Evolutionary conservation across 2,113 vertebrate genomes (phyloP), one percentile per base, ranked within the genome.

Genomic region (Ciconia stormi): DNA sequence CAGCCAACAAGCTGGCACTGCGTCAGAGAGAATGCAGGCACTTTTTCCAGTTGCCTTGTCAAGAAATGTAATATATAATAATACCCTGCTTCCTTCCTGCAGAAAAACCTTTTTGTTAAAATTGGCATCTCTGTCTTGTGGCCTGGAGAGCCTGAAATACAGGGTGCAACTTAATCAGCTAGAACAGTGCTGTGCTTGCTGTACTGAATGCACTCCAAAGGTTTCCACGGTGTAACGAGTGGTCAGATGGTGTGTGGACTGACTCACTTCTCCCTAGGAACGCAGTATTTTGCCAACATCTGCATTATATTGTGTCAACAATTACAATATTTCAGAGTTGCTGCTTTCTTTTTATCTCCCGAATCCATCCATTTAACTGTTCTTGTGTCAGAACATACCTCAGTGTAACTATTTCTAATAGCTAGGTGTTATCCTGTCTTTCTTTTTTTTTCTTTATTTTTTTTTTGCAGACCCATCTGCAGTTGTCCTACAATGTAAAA

Each of bases 141-240:
- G 77, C 78, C 81, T 94, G 89, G 73, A 95, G 70, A 95, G 81
- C 42, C 87, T 94, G 95, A 95, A 97, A 95, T 96, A 90, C 73
- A 86, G 87, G 49, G 87, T 94, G 81, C 83, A 82, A 96, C 87
- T 95, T 97, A 97, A 97, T 97, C 96, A 95, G 89, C 89, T 95
- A 77, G 81, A 96, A 96, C 94, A 95, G 89, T 96, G 95, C 93
- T 93, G 91, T 85, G 77, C 73, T 97, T 94, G 91, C 89, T 90
- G 53, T 94, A 79, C 74, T 85, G 93, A 91, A 62, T 34, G 73
- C 85, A 55, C 78, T 93, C 83, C 62, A 87, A 95, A 96, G 84
- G 91, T 80, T 91, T 96, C 87, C 87, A 50, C 2, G 1, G 84
- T 72, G 50, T 62, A 95, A 85, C 0, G 16, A 89, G 91, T 86